Conservation (phyloP, 2,888 invertebrate species). For the Cylindroiulus punctatus region DNA sequence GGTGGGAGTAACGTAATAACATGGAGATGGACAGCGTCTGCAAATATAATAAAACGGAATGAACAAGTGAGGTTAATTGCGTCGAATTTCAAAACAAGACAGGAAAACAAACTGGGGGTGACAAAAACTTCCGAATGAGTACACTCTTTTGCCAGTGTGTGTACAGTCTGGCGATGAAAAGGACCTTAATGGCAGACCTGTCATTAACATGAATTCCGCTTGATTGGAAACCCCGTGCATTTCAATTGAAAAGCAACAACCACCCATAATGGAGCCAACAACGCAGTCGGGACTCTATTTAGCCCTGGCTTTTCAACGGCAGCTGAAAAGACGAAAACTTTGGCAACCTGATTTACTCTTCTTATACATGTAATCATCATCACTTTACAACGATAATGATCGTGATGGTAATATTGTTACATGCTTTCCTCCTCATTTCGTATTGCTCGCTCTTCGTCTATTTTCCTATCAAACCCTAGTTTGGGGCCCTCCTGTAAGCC, state of each 20-base stretch:
- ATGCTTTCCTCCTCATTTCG: background rate
- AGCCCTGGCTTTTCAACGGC: constrained; percentile 1
- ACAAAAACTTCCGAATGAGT: constrained; percentile 45
- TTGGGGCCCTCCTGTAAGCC: constrained; percentile 3
- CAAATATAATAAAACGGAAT: constrained; percentile 67
- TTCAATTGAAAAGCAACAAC: constrained; percentile 38
- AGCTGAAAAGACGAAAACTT: constrained; percentile 25
- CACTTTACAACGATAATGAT: constrained; percentile 23
- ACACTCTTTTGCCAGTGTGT: background rate
- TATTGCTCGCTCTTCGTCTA: background rate
- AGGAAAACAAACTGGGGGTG: constrained; percentile 28
- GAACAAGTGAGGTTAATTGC: constrained; percentile 53
- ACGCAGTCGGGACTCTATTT: background rate
- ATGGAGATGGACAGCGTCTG: constrained; percentile 99
- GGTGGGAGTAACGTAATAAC: constrained; percentile 97
- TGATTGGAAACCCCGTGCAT: constrained; percentile 44
- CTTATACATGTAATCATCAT: constrained; percentile 8
- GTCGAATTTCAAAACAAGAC: constrained; percentile 5
- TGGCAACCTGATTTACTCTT: constrained; percentile 29
- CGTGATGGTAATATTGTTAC: constrained; percentile 27
- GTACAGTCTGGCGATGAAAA: background rate
- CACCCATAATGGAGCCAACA: constrained; percentile 31
- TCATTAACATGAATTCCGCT: constrained; percentile 51
- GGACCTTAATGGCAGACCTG: constrained; percentile 46
- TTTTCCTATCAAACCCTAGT: background rate